These are phyloP conservation scores for Cryptops parisi DNA, from an alignment of 2,888 invertebrate species.

Conservation along the genomic window DNA sequence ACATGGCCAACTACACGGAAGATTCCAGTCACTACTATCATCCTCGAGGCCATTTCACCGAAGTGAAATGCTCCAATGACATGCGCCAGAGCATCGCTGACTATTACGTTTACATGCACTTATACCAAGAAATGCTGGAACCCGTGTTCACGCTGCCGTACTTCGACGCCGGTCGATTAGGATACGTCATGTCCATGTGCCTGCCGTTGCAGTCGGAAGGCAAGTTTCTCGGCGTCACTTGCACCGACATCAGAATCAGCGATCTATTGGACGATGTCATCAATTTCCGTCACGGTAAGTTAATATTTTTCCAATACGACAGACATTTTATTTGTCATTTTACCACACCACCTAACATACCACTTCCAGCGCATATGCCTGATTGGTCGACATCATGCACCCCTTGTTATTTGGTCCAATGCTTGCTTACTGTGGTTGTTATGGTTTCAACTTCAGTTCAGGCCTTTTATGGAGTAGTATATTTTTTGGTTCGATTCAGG, in stretches of 20 bases:
- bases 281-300: constrained; percentile 7
- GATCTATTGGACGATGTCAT: constrained; percentile 2
- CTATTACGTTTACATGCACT: not conserved
- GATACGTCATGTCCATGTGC: constrained; percentile 2
- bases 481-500: no score
- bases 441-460: no score
- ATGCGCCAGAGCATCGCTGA: constrained; percentile 6
- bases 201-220: constrained; percentile 1
- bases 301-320: no score
- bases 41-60: not conserved
- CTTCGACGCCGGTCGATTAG: constrained; percentile 2
- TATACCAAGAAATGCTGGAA: not conserved
- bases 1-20: not conserved
- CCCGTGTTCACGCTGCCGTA: constrained; percentile 9
- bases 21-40: not conserved
- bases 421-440: no score
- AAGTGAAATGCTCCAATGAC: not conserved
- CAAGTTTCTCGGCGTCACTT: constrained; percentile 4
- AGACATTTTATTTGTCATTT: no score
- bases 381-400: no score
- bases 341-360: no score
- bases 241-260: constrained; percentile 1
- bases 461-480: no score
- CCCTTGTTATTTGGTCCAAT: no score
- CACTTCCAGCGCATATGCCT: no score